These are phyloP conservation scores for Agonum fuliginosum DNA, from an alignment of 2,888 invertebrate genomes.

Conservation along the genomic window DNA sequence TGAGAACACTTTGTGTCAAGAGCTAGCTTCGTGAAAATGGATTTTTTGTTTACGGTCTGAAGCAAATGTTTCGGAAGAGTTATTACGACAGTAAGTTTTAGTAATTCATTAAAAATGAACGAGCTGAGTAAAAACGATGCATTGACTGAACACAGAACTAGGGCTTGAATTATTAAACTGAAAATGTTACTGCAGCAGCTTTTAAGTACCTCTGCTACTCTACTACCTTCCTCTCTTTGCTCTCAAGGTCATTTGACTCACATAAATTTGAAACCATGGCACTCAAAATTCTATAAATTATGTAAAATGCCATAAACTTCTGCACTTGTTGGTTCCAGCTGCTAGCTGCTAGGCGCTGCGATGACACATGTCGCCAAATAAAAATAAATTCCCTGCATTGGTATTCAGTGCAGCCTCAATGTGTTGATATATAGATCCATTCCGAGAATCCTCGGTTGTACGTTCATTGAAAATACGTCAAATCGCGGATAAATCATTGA, in stretches of 20 bases:
- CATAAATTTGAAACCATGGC: slow-evolving; percentile 32
- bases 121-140: slow-evolving; percentile 13
- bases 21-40: slow-evolving; percentile 16
- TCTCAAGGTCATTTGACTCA: slow-evolving; percentile 17
- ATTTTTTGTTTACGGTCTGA: slow-evolving; percentile 31
- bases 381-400: slow-evolving; percentile 36
- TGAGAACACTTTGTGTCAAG: slow-evolving; percentile 27
- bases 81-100: slow-evolving; percentile 36
- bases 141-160: neutral
- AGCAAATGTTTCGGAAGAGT: slow-evolving; percentile 38
- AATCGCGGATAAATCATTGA: slow-evolving; percentile 47
- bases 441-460: slow-evolving; percentile 17
- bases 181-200: slow-evolving; percentile 6
- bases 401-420: slow-evolving; percentile 21
- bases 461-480: slow-evolving; percentile 54
- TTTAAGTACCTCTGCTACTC: neutral
- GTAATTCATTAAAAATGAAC: slow-evolving; percentile 44
- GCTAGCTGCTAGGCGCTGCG: slow-evolving; percentile 4
- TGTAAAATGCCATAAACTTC: slow-evolving; percentile 48
- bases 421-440: slow-evolving; percentile 52
- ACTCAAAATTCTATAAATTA: slow-evolving; percentile 46
- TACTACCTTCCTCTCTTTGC: neutral
- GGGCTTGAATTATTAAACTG: slow-evolving; percentile 19
- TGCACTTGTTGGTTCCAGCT: slow-evolving; percentile 46
- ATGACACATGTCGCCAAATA: slow-evolving; percentile 49